Base-by-base conservation (phyloP, 2,113 vertebrate genomes). In the Agapornis roseicollis region DNA sequence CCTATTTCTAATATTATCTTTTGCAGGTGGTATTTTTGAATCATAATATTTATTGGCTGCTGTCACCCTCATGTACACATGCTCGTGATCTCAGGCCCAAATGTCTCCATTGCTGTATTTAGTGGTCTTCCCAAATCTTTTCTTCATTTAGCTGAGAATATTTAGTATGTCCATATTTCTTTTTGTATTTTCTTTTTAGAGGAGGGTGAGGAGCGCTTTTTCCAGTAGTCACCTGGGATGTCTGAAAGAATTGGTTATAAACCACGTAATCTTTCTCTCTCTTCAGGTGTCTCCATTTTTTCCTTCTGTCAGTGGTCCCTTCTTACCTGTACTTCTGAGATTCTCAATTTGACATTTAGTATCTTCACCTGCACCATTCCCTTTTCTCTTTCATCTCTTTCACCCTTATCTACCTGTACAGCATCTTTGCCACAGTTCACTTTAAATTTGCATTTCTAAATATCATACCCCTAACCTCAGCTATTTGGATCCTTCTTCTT, bases 41-140 rank as follows among this genome's bases (percentile, higher is more conserved):
- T 63, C 70, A 8, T 72, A 71, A 87, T 80, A 14, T 74, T 35
- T 92, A 29, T 83, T 90, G 83, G 50, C 52, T n/a, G 19, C 42
- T 78, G 22, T 86, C 64, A 64, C 55, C 5, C 14, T 88, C 39
- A 47, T 60, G 55, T 83, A 60, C 58, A 61, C 11, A 17, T 22
- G 37, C 53, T 85, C 2, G 0, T 95, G 96, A 90, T 80, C 63
- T 17, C 60, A 44, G 70, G 63, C 50, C 83, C 47, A 66, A 80
- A 95, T 90, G 94, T 93, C 52, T 84, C 47, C 41, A 15, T 29
- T 90, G 81, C 80, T 93, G 31, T 93, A 61, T 88, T 88, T 93
- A 90, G 91, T 42, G 33, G 8, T 71, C 60, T 79, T 93, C 64
- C 23, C 24, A 88, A 84, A 69, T 41, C 28, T 44, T 74, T 86